Percentiles rank a stretch among this genome's conserved stretches.
phyloP scores from a whole-genome alignment of 2,797 vertebrate genomes.

The Rhynchonycteris naso region DNA sequence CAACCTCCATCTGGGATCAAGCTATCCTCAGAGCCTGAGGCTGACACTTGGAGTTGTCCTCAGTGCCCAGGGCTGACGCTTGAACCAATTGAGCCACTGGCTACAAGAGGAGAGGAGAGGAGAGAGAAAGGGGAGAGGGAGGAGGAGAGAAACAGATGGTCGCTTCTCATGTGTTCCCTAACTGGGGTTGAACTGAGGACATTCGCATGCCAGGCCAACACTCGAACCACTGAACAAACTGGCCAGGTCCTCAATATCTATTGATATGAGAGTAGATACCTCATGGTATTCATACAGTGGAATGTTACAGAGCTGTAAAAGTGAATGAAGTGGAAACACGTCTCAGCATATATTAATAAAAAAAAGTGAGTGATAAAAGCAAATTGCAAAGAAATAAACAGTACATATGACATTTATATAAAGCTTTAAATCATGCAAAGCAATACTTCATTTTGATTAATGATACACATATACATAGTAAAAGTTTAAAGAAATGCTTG shows the following conservation, averaged over 20 bases:
- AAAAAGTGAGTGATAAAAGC: neutral
- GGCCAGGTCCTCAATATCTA: neutral
- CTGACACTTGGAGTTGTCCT: no score
- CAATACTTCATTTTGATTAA: neutral
- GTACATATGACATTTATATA: neutral
- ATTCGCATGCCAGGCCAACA: no score
- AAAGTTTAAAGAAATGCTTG: neutral
- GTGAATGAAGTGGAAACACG: neutral
- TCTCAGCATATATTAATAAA: neutral
- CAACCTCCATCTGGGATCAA: no score
- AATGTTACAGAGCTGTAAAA: neutral
- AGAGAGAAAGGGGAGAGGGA: no score
- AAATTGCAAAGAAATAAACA: constrained; percentile 5
- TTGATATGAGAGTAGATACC: neutral
- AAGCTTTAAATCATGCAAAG: constrained; percentile 24
- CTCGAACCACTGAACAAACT: no score
- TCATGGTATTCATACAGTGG: neutral
- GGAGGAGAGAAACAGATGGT: no score
- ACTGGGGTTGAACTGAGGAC: no score
- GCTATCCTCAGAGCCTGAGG: no score
- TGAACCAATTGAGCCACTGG: no score
- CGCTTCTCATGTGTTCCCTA: no score
- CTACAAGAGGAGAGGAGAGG: no score
- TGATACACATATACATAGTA: neutral
- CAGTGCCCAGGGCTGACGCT: no score